These are phyloP conservation scores for Threskiornis aethiopicus DNA, from an alignment of 2,797 vertebrate species.

Conservation along the genomic window DNA sequence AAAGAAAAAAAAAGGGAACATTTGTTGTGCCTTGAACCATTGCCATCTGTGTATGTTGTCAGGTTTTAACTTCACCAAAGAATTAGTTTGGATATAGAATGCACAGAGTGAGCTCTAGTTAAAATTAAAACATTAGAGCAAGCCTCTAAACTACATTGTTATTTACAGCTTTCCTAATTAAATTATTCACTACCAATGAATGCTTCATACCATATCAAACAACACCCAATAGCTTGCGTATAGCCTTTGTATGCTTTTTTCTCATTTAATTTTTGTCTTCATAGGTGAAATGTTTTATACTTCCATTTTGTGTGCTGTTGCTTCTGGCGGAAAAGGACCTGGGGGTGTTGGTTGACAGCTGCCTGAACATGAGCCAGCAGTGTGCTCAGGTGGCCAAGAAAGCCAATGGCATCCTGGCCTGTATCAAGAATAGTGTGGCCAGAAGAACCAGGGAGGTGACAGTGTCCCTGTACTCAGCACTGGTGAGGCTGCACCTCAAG, in stretches of 20 bases:
- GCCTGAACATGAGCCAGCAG: too few species aligned
- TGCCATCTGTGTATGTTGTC: neutral
- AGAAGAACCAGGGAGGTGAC: too few species aligned
- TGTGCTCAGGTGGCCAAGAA: too few species aligned
- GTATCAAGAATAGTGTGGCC: too few species aligned
- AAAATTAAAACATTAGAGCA: neutral
- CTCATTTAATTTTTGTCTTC: neutral
- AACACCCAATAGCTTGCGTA: neutral
- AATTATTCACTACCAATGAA: neutral
- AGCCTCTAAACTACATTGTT: neutral
- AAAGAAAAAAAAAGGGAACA: neutral
- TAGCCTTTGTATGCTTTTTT: neutral
- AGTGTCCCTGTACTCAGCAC: too few species aligned
- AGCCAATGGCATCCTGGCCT: too few species aligned
- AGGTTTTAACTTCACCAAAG: neutral
- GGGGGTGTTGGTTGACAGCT: too few species aligned
- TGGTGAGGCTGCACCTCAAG: too few species aligned
- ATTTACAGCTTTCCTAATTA: neutral
- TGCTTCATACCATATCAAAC: neutral
- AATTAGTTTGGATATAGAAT: neutral
- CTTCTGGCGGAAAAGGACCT: neutral
- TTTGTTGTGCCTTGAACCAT: neutral
- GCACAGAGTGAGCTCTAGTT: neutral
- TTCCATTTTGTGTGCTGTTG: neutral
- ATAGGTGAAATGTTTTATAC: neutral